Base-by-base conservation (phyloP, 2,797 vertebrate species). In the Pyrocephalus nanus region DNA sequence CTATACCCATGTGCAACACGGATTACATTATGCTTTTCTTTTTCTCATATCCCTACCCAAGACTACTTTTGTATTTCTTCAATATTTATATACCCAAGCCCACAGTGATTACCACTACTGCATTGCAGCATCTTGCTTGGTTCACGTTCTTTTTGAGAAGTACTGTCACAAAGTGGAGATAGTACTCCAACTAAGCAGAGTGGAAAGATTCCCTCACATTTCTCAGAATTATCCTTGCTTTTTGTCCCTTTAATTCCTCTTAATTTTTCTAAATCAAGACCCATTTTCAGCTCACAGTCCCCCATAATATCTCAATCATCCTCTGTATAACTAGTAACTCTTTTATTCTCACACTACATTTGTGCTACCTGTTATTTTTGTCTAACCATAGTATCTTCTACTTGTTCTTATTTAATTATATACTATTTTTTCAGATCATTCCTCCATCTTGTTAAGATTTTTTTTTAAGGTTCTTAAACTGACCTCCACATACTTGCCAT, bases 261-360 rank as follows among this genome's bases (percentile, higher is more conserved):
- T 36, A 61, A 11, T 57, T 72, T 77, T 93, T 64, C 50, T 86
- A 36, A 78, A 64, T 65, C 22, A 55, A 67, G 34, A 36, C 9
- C 58, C 11, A 29, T 3, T 85, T 64, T 88, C 9, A 53, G 36
- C 26, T 69, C 29, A 43, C 9, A 42, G 9, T 36, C 3, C 12
- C 3, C 8, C 12, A 2, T 29, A 75, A 55, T 43, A 51, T 36
- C 30, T 65, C 0, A 0, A 26, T 69, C 7, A 8, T 30, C 17
- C 58, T 67, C 65, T 85, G 4, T 26, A 8, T 34, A 54, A 86
- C 5, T 17, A 15, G 11, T 40, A 53, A 34, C 7, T 20, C 13
- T 40, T 69, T 55, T 16, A 47, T 75, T 36, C 27, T 84, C 21
- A 38, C 8, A 16, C 11, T 25, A 12, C 3, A 7, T n/a, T 78